Evolutionary conservation across 2,888 invertebrate genomes (phyloP), one percentile per base, ranked within the genome.

Genomic region (Callimorpha dominula): DNA sequence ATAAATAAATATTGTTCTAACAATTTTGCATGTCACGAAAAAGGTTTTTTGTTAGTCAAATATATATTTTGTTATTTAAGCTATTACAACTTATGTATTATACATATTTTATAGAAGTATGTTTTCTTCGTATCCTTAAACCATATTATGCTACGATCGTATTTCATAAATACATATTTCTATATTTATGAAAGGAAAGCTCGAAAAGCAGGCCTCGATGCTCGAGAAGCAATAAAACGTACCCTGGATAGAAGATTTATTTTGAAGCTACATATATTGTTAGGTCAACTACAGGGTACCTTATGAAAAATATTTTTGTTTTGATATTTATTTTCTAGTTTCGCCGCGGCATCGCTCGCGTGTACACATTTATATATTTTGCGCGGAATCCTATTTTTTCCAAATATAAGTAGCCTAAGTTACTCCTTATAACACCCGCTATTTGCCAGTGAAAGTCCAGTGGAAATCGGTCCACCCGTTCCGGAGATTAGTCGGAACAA

Each of bases 211-310:
- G 43, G 62, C 46, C 66, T 74, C 71, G 2, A 31, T 31, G 31
- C 31, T 31, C 31, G 31, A 31, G 31, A 31, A 31, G 68, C 72
- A 74, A 67, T 69, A 57, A 79, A 78, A 74, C 46, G 64, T 70
- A 73, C 62, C 69, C 67, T 31, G 57, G 63, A 73, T 72, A 78
- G 46, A 78, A 72, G 76, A 78, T 79, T 76, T 78, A 76, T 71
- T 67, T 65, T 15, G 64, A 65, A 79, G 74, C 65, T 31, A 31
- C 31, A 31, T 72, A 69, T 79, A 71, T 79, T 65, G 20, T 60
- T 9, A 11, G 65, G 42, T 63, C 57, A 65, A 68, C 49, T 20
- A 57, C 31, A 50, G 40, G 11, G n/a, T 7, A 20, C 14, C 42
- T 12, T 14, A n/a, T 64, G 68, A 57, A 74, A 72, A 76, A 78